phyloP scores from a whole-genome alignment of 2,113 vertebrate genomes.

The Gymnarchus niloticus region DNA sequence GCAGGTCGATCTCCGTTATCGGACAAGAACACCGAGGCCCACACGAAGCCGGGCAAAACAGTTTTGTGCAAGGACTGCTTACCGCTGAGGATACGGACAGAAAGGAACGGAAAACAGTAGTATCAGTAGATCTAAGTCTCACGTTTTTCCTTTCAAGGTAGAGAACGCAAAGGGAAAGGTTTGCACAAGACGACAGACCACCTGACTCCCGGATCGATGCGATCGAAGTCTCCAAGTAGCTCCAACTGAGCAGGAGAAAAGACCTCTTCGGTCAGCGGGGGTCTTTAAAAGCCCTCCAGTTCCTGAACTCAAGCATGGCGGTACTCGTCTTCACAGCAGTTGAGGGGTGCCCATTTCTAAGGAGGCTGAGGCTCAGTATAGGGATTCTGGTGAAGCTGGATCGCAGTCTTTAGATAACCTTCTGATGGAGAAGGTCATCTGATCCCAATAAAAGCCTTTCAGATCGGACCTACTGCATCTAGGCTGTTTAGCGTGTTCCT shows the following conservation, averaged over 20 bases:
- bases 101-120: background rate
- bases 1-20: background rate
- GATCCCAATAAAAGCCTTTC: background rate
- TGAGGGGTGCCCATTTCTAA: background rate
- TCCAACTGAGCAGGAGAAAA: background rate
- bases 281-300: background rate
- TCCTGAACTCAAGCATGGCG: background rate
- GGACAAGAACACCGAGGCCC: background rate
- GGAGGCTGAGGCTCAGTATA: background rate
- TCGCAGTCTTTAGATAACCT: background rate
- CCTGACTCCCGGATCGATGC: background rate
- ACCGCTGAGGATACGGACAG: background rate
- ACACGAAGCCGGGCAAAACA: background rate
- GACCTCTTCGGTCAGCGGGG: background rate
- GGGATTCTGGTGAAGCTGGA: background rate
- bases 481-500: background rate
- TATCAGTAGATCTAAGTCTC: background rate
- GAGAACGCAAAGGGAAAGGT: background rate
- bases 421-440: background rate
- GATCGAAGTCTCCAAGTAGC: background rate
- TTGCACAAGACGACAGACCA: background rate
- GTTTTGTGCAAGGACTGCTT: background rate
- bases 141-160: background rate
- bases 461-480: background rate
- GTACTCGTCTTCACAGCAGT: background rate